Evolutionary conservation across 2,797 vertebrate species (phyloP), one percentile per base, ranked within the genome.

Genomic region (Lepidocolaptes lacrymiger): DNA sequence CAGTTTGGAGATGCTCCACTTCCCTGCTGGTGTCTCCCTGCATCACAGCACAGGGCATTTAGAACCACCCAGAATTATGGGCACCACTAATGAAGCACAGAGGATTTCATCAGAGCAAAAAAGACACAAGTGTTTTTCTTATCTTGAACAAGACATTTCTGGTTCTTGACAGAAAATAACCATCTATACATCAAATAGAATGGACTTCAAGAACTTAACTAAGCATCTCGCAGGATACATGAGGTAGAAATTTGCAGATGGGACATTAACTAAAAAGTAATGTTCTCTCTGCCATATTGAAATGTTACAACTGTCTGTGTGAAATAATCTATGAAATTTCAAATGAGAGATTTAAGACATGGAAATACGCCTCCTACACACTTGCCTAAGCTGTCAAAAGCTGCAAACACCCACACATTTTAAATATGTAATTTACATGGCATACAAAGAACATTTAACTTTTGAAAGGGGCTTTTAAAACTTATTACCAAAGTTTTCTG

Each of bases 51-150:
- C 30, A 41, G 36, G 21, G 22, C 46, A 26, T 6, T 9, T 23
- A 13, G 13, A 83, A 59, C 19, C 6, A 52, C 9, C 4, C 32
- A 63, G 20, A 64, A 79, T 51, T 52, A 52, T 6, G 32, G 36
- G 71, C 36, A 49, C 12, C 24, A 21, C 28, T 43, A 56, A 6
- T 0, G 3, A 5, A 39, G 22, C 44, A n/a, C 2, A 71, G n/a
- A 64, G 23, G 17, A 68, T 32, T 89, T 36, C 20, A 91, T 28
- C 37, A 58, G 28, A 48, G 19, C 5, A 6, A 66, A 56, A 69
- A 54, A 73, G 18, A 22, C 12, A 27, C 0, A 0, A 14, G 30
- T 12, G 0, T 0, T 84, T 93, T 67, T 66, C 36, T 62, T 26
- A 24, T 7, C 21, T 59, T 55, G 36, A 88, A 39, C 27, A 51